Percentiles rank a stretch among this genome's conserved stretches.
These are phyloP conservation scores for Philantomba maxwellii DNA, from an alignment of 2,113 vertebrate genomes.

Conservation along the genomic window DNA sequence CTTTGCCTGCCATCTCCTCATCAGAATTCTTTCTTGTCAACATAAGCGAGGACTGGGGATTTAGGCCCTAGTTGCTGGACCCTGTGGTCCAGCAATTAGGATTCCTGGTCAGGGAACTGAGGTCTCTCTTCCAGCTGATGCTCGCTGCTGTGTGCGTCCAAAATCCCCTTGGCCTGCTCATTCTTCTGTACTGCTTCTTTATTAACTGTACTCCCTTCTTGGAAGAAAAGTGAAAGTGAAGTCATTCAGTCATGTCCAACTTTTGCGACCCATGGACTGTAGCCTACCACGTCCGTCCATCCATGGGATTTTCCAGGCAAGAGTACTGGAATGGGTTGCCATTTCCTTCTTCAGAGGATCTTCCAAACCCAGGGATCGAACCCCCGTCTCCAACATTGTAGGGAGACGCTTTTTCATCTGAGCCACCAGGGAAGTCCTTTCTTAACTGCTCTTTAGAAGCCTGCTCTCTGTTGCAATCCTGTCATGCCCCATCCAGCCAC, in stretches of 20 bases:
- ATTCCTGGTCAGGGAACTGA: neutral
- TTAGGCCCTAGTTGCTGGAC: neutral
- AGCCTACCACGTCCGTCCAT: fast-evolving
- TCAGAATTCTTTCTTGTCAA: neutral
- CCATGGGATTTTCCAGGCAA: neutral
- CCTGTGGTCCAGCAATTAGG: neutral
- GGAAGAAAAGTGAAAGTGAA: neutral
- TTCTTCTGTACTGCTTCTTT: neutral
- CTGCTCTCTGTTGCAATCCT: neutral
- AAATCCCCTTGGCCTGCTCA: neutral
- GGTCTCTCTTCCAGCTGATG: neutral
- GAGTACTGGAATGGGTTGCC: neutral
- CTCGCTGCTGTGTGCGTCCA: neutral
- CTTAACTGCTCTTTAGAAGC: neutral
- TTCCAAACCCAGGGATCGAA: neutral
- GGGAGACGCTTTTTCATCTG: neutral
- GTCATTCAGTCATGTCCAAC: neutral
- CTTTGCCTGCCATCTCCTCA: neutral
- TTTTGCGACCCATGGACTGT: neutral
- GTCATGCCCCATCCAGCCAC: neutral
- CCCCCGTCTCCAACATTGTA: neutral
- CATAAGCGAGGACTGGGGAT: fast-evolving
- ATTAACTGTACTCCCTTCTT: neutral
- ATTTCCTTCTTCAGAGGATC: neutral
- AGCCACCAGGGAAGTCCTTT: neutral